A percentile compares a stretch with the other conserved stretches of the same genome.
Conservation (phyloP, 2,797 vertebrate genomes). For the Diceros bicornis region DNA sequence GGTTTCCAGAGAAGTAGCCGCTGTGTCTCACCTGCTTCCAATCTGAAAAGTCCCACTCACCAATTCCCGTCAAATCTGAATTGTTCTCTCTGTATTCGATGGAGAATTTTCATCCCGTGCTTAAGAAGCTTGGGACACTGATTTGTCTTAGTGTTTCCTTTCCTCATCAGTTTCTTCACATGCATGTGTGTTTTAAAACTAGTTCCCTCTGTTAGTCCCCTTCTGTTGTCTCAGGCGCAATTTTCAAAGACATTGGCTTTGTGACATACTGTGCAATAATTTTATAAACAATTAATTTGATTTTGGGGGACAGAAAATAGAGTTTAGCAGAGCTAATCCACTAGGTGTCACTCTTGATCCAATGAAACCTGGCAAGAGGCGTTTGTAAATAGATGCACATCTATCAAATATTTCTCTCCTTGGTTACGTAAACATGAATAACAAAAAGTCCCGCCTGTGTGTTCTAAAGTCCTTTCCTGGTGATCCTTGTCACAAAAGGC, state of each 20-base stretch:
- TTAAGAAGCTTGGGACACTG: not conserved
- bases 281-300: not conserved
- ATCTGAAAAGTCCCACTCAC: not conserved
- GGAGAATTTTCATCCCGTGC: not conserved
- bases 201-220: not conserved
- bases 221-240: not conserved
- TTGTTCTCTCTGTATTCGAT: not conserved
- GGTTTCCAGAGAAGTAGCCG: not conserved
- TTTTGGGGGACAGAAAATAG: not conserved
- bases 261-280: not conserved
- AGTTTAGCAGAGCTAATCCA: slow-evolving; percentile 54
- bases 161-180: not conserved
- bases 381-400: not conserved
- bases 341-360: slow-evolving; percentile 82
- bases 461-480: not conserved
- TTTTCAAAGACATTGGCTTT: not conserved
- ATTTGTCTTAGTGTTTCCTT: not conserved
- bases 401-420: not conserved
- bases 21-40: not conserved
- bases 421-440: not conserved
- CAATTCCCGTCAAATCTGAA: not conserved
- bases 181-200: not conserved
- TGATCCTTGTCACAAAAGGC: not conserved
- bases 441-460: not conserved
- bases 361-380: not conserved